These are phyloP conservation scores for Saccostrea cuccullata DNA, from an alignment of 1,140 invertebrate genomes.

Conservation along the genomic window DNA sequence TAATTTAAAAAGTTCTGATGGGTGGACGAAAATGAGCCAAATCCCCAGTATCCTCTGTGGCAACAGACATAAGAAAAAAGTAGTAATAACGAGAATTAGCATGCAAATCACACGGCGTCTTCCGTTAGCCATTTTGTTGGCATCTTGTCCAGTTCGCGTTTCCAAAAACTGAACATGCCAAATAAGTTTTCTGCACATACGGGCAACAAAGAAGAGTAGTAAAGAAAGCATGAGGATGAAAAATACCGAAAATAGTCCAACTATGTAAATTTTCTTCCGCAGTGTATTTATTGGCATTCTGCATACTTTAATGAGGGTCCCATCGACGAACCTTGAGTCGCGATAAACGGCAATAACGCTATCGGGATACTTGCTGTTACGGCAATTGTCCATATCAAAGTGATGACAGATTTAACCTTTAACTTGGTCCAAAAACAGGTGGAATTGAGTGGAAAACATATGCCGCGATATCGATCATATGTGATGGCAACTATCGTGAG, in stretches of 20 bases:
- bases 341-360: constrained; percentile 57
- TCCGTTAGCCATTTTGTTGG: constrained; percentile 32
- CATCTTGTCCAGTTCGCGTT: constrained; percentile 11
- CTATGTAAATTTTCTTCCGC: constrained; percentile 63
- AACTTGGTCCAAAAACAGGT: constrained; percentile 47
- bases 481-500: constrained; percentile 93
- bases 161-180: constrained; percentile 34
- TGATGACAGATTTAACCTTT: constrained; percentile 40
- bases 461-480: constrained; percentile 96
- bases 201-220: constrained; percentile 54
- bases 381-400: constrained; percentile 1
- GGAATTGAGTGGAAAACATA: constrained; percentile 88
- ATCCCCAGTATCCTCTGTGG: constrained; percentile 91
- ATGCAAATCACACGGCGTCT: constrained; percentile 86
- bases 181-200: constrained; percentile 8
- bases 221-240: constrained; percentile 63
- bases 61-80: constrained; percentile 93
- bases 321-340: constrained; percentile 54
- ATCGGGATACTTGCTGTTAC: constrained; percentile 50
- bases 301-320: constrained; percentile 59
- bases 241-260: constrained; percentile 57
- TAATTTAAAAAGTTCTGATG: constrained; percentile 83
- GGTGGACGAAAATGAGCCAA: constrained; percentile 81
- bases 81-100: constrained; percentile 92
- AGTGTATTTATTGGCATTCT: constrained; percentile 52